A percentile compares a stretch with the other conserved stretches of the same genome.
Conservation (phyloP, 2,113 vertebrate species). For the Corythornis madagascariensis region DNA sequence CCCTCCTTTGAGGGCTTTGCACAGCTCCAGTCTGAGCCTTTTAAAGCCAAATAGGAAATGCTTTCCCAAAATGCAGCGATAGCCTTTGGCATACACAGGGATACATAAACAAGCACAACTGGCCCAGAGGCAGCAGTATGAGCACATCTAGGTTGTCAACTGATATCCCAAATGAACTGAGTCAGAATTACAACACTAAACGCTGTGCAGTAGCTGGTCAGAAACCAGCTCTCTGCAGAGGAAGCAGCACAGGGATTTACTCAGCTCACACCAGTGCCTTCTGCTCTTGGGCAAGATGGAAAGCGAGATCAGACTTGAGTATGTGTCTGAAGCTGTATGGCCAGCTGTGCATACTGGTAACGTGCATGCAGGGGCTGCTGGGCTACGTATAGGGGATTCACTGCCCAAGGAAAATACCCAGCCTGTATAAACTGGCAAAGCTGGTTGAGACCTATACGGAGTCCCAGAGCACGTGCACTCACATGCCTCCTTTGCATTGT, state of each 20-base stretch:
- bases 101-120: not conserved
- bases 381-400: not conserved
- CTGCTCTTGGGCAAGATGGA: not conserved
- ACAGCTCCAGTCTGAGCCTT: not conserved
- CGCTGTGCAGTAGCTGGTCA: not conserved
- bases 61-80: not conserved
- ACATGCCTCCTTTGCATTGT: fast-evolving
- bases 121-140: not conserved
- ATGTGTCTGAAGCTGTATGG: not conserved
- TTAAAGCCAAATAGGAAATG: not conserved
- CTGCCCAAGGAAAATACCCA: not conserved
- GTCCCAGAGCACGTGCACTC: not conserved
- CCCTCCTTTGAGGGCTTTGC: not conserved
- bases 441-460: not conserved
- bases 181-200: not conserved
- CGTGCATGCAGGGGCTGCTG: fast-evolving
- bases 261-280: not conserved
- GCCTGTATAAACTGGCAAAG: not conserved
- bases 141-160: slow-evolving; percentile 5
- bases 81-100: not conserved
- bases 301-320: not conserved
- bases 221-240: not conserved
- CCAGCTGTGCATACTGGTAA: fast-evolving
- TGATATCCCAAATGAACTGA: not conserved
- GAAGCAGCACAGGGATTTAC: not conserved